Evolutionary conservation across 2,888 invertebrate species (phyloP), one percentile per base, ranked within the genome.

Genomic region (Melieria picta): DNA sequence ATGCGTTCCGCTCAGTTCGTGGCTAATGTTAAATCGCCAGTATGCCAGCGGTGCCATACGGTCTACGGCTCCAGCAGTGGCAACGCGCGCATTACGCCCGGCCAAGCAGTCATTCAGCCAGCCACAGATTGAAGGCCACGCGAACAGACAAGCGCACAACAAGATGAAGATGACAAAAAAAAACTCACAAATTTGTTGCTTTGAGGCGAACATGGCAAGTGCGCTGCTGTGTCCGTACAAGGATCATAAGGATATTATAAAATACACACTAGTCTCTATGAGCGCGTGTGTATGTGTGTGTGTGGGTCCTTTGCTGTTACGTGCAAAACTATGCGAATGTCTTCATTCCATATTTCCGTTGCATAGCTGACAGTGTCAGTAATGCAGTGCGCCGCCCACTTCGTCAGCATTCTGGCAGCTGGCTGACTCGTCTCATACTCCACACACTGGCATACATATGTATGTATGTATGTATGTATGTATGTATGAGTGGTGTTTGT

Each of bases 391-490:
- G 30, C 30, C 30, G 30, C 30, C 30, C 30, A 30, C 30, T 30
- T 30, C 3, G 30, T 30, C 30, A 30, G 30, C 30, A 30, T 30
- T 30, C 30, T 30, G 30, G 30, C 30, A 30, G 30, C 3, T 30
- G 30, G 30, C 30, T 30, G 30, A 1, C 30, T 30, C 30, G 30
- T 30, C 30, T 30, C 30, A 30, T 30, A 30, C 30, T 50, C 42
- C 16, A n/a, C 42, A 50, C 3, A 42, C 9, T 30, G 11, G 4
- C 16, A 42, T 13, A 13, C 13, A n/a, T 45, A 62, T 16, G 65
- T 64, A 68, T 57, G 74, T 71, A 65, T 72, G 67, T 42, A 61
- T 63, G 50, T 74, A 75, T 73, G 72, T 77, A 74, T 30, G 30
- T 30, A 30, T 30, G 30, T 1, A 1, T 30, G 30, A 30, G 30